Evolutionary conservation across 2,888 invertebrate genomes (phyloP), one percentile per base, ranked within the genome.

Genomic region (Adelphocoris suturalis): DNA sequence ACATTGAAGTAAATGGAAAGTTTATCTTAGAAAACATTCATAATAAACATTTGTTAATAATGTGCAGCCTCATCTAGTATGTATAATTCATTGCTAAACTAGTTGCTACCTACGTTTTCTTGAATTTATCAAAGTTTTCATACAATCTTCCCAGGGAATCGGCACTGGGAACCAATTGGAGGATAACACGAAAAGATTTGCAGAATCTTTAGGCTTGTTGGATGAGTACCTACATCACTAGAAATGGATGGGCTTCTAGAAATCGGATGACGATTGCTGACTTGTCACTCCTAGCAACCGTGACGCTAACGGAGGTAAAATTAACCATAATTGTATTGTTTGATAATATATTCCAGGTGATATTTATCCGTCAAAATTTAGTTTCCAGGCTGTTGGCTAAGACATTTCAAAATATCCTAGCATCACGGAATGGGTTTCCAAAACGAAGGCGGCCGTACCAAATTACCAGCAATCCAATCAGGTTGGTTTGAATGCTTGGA

Each of bases 221-320:
- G 89, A 89, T n/a, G 90, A 86, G 19, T 78, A 90, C 78, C n/a
- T n/a, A 37, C 37, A 76, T 86, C 47, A 76, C 95, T 80, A 96
- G 95, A 0, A 95, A 96, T 92, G 94, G 95, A 91, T 98, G 95
- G 93, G 95, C 94, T 55, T 97, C 97, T 19, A 97, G 97, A 2
- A 94, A 96, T 90, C 94, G 94, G 90, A 94, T 97, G 90, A 97
- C 97, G 19, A 93, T 98, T 23, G 97, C 98, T 11, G 98, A 98
- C 93, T 94, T 97, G 75, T 94, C 95, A 55, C 93, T 97, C 80
- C 94, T 96, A 55, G 95, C 96, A 11, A 94, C 95, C 11, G 94
- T 97, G 13, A 95, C 97, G 82, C 96, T 96, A 90, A 95, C 95
- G 91, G 97, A 96, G 92, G 96, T 96, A 85, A 80, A 55, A 68